A percentile compares a stretch with the other conserved stretches of the same genome.
Evolutionary conservation across 2,888 invertebrate species (phyloP).

Genomic region (Petrolisthes manimaculis): DNA sequence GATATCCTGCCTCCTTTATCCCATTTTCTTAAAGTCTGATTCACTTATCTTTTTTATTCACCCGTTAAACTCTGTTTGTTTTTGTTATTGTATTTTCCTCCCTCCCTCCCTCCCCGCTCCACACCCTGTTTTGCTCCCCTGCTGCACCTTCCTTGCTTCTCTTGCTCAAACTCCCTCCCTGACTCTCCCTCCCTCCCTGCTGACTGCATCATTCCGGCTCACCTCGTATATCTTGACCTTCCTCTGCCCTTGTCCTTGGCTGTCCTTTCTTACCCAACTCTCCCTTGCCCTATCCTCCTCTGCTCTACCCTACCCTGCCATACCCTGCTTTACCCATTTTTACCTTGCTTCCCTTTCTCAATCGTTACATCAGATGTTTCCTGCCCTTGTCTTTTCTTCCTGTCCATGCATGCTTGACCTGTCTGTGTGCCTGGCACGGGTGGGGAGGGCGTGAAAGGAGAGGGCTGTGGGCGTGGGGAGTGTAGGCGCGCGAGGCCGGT

Average conservation of each 20-base stretch:
- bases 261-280: background rate
- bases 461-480: background rate
- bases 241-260: background rate
- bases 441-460: no score
- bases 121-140: background rate
- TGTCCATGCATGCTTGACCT: background rate
- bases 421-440: no score
- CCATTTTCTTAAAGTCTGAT: background rate
- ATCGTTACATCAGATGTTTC: background rate
- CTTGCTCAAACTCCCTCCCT: background rate
- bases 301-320: background rate
- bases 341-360: background rate
- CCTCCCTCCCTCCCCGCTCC: background rate
- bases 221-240: background rate
- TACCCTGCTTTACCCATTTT: background rate
- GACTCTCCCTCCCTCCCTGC: background rate
- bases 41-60: background rate
- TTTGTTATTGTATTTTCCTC: background rate
- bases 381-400: background rate
- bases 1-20: background rate
- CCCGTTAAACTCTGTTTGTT: no score
- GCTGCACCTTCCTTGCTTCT: background rate
- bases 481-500: slow-evolving; percentile 7
- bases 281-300: background rate
- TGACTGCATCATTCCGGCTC: background rate